Evolutionary conservation across 2,113 vertebrate genomes (phyloP).

Genomic region (Myocastor coypus): DNA sequence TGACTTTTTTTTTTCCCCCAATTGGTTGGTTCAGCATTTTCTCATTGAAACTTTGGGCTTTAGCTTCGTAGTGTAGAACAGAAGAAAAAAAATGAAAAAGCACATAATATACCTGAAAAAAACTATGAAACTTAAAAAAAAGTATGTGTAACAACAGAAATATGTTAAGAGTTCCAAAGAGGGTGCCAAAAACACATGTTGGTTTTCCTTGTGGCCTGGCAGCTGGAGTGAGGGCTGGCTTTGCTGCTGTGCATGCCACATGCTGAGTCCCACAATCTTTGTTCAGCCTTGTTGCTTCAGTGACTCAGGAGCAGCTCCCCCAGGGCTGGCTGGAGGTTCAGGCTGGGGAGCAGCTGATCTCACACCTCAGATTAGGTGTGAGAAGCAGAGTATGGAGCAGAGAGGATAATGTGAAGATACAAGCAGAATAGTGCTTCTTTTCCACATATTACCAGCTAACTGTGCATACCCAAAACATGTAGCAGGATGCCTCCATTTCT

Average conservation of each 20-base stretch:
- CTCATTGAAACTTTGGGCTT: constrained; percentile 3
- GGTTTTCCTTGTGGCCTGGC: constrained; percentile 58
- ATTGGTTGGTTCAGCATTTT: constrained; percentile 25
- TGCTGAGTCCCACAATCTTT: neutral
- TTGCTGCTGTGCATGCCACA: neutral
- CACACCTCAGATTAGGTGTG: neutral
- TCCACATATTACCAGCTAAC: neutral
- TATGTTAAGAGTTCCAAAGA: constrained; percentile 1
- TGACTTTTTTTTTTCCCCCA: neutral
- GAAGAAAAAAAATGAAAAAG: neutral
- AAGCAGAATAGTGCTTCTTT: neutral
- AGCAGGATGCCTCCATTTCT: neutral
- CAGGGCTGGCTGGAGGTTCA: no score
- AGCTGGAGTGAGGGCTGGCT: neutral
- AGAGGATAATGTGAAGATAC: neutral
- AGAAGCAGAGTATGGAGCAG: neutral
- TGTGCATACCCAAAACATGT: neutral
- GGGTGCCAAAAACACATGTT: constrained; percentile 18
- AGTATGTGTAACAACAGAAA: neutral
- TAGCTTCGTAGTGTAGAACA: neutral
- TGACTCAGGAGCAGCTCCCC: neutral
- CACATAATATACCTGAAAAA: constrained; percentile 15
- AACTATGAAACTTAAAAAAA: constrained; percentile 23
- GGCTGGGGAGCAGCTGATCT: neutral
- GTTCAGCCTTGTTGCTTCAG: neutral